Conservation (phyloP, 2,113 vertebrate genomes). For the Cinclus mexicanus region DNA sequence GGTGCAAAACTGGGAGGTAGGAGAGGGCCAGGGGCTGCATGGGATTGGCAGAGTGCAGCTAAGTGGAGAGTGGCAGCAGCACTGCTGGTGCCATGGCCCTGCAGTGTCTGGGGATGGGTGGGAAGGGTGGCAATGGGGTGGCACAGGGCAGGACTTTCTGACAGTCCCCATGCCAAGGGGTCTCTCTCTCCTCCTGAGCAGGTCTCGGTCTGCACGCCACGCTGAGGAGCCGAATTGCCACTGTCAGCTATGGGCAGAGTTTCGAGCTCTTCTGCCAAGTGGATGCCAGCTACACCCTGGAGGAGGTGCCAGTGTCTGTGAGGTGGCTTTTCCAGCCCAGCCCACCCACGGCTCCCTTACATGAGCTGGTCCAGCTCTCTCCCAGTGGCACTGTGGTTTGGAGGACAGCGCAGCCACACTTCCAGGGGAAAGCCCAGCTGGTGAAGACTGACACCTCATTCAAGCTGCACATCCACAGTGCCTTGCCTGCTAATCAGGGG, state of each 20-base stretch:
- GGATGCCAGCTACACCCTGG: accelerated
- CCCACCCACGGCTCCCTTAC: background rate
- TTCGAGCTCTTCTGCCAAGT: slow-evolving; percentile 61
- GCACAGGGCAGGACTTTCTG: background rate
- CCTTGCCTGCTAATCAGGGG: slow-evolving; percentile 61
- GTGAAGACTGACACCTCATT: background rate
- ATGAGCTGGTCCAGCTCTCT: slow-evolving; percentile 65
- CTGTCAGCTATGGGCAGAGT: background rate
- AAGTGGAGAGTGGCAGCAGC: accelerated
- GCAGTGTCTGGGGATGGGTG: accelerated
- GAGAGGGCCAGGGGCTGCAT: accelerated
- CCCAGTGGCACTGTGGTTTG: slow-evolving; percentile 73
- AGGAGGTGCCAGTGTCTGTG: slow-evolving; percentile 46
- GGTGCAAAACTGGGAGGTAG: no score
- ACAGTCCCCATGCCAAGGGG: background rate
- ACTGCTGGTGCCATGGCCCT: background rate
- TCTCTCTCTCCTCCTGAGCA: background rate
- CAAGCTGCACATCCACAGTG: slow-evolving; percentile 66
- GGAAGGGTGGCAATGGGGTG: background rate
- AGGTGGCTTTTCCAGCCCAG: slow-evolving; percentile 76
- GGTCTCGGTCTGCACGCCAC: background rate
- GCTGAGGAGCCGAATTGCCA: slow-evolving; percentile 48
- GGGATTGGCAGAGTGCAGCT: background rate
- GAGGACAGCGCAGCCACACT: slow-evolving; percentile 49
- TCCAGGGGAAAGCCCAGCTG: slow-evolving; percentile 67